A percentile compares a stretch with the other conserved stretches of the same genome.
Conservation (phyloP, 64 coral and sea anemone genomes). For the Platygyra sinensis region DNA sequence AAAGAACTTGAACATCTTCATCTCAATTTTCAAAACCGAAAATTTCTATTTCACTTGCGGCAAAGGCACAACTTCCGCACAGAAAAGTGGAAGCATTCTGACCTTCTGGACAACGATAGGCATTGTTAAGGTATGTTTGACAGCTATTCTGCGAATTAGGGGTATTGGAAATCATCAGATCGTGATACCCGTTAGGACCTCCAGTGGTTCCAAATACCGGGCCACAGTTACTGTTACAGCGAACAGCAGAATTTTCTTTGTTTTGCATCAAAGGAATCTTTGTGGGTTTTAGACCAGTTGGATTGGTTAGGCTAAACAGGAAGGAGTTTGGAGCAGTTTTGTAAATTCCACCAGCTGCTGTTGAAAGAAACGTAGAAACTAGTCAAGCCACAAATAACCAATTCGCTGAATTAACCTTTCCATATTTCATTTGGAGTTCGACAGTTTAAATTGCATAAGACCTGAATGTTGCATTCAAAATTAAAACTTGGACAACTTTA, state of each 20-base stretch:
- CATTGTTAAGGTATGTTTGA: background rate
- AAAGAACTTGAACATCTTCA: too few species aligned
- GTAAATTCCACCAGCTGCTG: background rate
- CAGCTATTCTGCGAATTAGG: constrained; percentile 31
- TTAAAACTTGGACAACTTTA: too few species aligned
- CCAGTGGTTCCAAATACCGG: constrained; percentile 44
- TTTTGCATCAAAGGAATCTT: constrained; percentile 16
- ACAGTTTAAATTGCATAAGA: background rate
- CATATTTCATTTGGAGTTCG: background rate
- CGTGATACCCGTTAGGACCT: background rate
- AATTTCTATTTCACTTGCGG: constrained; percentile 30
- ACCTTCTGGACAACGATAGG: constrained; percentile 26
- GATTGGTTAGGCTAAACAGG: constrained; percentile 26
- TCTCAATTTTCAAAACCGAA: background rate
- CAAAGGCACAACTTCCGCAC: background rate
- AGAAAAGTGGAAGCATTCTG: constrained; percentile 17
- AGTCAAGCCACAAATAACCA: background rate
- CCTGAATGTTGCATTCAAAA: too few species aligned
- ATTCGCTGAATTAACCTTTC: background rate
- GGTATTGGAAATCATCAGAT: constrained; percentile 41
- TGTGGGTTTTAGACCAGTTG: constrained; percentile 11
- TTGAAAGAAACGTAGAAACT: background rate
- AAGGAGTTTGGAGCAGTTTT: constrained; percentile 31
- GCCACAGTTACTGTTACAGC: constrained; percentile 31
- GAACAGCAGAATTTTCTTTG: constrained; percentile 13